Conservation (phyloP, 2,113 vertebrate genomes). For the Lutjanus erythropterus region DNA sequence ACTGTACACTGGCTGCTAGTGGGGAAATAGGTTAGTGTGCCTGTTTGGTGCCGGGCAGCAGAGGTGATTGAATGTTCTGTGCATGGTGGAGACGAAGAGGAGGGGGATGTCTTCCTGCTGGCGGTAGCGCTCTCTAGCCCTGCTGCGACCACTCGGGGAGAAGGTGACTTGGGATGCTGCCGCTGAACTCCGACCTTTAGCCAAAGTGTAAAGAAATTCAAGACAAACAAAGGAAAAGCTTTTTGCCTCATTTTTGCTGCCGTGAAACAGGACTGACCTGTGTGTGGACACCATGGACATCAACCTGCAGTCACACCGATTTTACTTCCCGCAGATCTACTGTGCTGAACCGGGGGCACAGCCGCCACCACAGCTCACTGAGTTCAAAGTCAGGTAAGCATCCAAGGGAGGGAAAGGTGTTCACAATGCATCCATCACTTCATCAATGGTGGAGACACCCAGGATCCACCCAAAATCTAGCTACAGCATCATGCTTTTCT, state of each 20-base stretch:
- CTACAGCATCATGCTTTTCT: constrained; percentile 4
- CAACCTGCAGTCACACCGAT: constrained; percentile 84
- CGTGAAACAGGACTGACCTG: constrained; percentile 23
- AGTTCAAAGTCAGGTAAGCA: constrained; percentile 86
- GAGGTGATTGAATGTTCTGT: constrained; percentile 62
- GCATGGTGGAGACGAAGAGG: constrained; percentile 45
- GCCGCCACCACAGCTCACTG: constrained; percentile 68
- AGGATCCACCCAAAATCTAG: constrained; percentile 6
- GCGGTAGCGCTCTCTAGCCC: constrained; percentile 50
- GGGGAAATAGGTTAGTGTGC: constrained; percentile 82
- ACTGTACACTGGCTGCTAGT: constrained; percentile 55
- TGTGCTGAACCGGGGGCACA: constrained; percentile 79
- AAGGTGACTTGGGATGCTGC: constrained; percentile 56
- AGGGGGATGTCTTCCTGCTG: constrained; percentile 67
- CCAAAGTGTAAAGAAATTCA: constrained; percentile 39
- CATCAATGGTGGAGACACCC: background rate
- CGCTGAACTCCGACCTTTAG: constrained; percentile 57
- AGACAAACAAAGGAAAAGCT: constrained; percentile 39
- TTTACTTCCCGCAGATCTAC: constrained; percentile 85
- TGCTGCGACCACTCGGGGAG: constrained; percentile 29
- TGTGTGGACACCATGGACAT: constrained; percentile 78
- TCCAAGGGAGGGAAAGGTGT: background rate
- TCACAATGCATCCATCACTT: background rate
- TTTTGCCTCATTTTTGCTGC: background rate
- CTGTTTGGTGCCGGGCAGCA: constrained; percentile 60